Evolutionary conservation across 2,888 invertebrate species (phyloP).

Genomic region (Tinea pellionella): DNA sequence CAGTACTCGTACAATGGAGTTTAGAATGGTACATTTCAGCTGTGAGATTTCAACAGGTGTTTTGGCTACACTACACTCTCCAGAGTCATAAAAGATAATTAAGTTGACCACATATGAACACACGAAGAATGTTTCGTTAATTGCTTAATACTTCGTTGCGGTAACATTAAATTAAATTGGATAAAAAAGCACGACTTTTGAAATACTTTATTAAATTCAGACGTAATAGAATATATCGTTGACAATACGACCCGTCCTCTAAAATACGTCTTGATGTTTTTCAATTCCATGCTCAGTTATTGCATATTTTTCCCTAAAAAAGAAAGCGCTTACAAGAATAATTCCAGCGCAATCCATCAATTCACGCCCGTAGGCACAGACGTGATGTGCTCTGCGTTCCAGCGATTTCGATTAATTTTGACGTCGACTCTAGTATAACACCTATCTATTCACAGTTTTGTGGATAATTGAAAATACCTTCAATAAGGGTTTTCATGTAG

Average conservation of each 20-base stretch:
- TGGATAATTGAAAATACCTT: conserved; percentile 7
- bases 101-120: neutral
- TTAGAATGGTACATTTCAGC: neutral
- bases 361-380: conserved; percentile 13
- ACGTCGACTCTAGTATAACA: conserved; percentile 5
- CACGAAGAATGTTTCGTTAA: no score
- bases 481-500: neutral
- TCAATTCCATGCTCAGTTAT: conserved; percentile 8
- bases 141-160: no score
- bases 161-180: no score
- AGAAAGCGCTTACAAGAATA: conserved; percentile 12
- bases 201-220: no score
- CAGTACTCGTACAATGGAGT: neutral
- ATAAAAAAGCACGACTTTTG: no score
- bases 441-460: conserved; percentile 6
- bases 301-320: conserved; percentile 6
- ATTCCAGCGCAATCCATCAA: conserved; percentile 13
- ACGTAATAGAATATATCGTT: no score
- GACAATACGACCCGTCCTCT: neutral
- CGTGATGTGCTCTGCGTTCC: conserved; percentile 13
- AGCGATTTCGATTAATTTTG: conserved; percentile 13
- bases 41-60: neutral
- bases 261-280: neutral
- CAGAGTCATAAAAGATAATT: neutral
- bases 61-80: neutral